phyloP scores from a whole-genome alignment of 2,888 invertebrate species.

The Lithophane socia region DNA sequence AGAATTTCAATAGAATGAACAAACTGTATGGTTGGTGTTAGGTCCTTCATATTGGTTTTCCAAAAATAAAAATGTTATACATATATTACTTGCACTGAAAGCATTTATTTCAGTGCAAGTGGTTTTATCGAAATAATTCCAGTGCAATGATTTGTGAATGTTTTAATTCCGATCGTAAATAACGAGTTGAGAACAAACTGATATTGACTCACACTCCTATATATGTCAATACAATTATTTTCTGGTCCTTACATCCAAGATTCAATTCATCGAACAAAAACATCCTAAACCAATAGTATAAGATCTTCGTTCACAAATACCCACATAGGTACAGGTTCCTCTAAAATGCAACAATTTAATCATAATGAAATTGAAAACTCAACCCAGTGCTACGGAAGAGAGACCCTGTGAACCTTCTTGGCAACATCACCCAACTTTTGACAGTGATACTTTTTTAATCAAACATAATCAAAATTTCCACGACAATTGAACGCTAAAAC shows the following conservation, averaged over 20 bases:
- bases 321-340: background rate
- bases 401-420: background rate
- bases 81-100: background rate
- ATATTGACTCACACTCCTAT: background rate
- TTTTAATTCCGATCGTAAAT: background rate
- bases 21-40: background rate
- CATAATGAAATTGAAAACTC: background rate
- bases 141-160: background rate
- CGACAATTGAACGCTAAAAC: constrained; percentile 54
- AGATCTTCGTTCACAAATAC: background rate
- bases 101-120: background rate
- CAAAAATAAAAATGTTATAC: background rate
- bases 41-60: background rate
- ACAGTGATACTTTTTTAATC: constrained; percentile 12
- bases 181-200: background rate
- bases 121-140: background rate
- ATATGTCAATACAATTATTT: background rate
- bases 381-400: background rate
- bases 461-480: constrained; percentile 35
- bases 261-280: background rate
- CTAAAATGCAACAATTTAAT: background rate
- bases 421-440: background rate
- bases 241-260: background rate
- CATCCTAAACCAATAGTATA: no score
- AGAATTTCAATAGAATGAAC: constrained; percentile 3